Base-by-base conservation (phyloP, 2,797 vertebrate genomes). In the Sciurus vulgaris region DNA sequence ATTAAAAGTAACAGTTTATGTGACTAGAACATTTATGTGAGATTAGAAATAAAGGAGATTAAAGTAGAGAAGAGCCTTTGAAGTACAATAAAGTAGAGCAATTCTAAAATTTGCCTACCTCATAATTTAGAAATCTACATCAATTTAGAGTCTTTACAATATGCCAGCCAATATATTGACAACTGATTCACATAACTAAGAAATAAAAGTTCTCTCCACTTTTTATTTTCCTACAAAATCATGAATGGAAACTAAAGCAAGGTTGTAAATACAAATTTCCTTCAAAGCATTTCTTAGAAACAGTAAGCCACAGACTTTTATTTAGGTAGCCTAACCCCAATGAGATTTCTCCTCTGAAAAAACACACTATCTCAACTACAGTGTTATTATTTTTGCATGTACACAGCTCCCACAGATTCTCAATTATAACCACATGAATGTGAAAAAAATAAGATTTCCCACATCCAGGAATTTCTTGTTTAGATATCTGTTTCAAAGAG, bases 231-330 rank as follows among this genome's bases (percentile, higher is more conserved):
- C 73, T 86, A 4, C 2, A 93, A 94, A 87, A 87, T 38, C 22
- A 82, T 41, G 11, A 92, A 56, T n/a, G 76, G 4, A 81, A 85
- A 82, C 72, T 44, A 88, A 92, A 51, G 35, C 6, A 90, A 90
- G 22, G 1, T 67, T 44, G 2, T 12, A 44, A 74, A 24, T 41
- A 79, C 38, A 90, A 51, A 77, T 72, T 94, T 95, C 22, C 77
- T 35, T 90, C 56, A 76, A 51, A 85, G 83, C 9, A 88, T 69
- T 96, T 77, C 72, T 86, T 51, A 91, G 33, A 84, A 63, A 81
- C 20, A 87, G 20, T 28, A 81, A 95, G 76, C 28, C 24, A 93
- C 4, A 65, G 12, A 44, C 38, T 84, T 76, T 24, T 63, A 76
- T 9, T 84, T 88, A 93, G 38, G 24, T 67, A 47, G 35, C 65